Conservation (phyloP, 1,140 invertebrate species). For the Drosophila pseudoananassae region DNA sequence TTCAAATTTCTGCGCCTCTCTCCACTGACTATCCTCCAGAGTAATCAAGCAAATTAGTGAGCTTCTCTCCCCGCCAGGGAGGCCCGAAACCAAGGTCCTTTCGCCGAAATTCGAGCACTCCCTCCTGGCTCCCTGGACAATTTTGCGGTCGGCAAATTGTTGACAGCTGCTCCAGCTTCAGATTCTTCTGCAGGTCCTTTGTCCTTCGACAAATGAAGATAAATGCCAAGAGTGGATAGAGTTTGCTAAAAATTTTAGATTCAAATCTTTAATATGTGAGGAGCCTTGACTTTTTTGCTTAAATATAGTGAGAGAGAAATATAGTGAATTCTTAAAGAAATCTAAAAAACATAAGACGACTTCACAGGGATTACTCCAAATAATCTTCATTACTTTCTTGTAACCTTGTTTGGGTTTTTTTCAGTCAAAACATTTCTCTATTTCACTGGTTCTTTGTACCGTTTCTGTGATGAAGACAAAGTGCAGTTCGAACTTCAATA, state of each 20-base stretch:
- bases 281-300: background rate
- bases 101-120: constrained; percentile 47
- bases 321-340: background rate
- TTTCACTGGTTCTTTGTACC: constrained; percentile 9
- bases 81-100: constrained; percentile 26
- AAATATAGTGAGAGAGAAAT: constrained; percentile 19
- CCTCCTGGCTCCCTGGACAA: constrained; percentile 64
- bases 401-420: background rate
- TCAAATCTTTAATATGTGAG: constrained; percentile 23
- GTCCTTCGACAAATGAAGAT: constrained; percentile 69
- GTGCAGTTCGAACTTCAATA: constrained; percentile 75
- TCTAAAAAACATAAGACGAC: background rate
- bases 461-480: constrained; percentile 75
- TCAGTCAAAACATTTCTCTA: background rate
- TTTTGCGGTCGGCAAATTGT: constrained; percentile 74
- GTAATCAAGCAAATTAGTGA: constrained; percentile 80
- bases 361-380: too few species aligned
- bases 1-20: constrained; percentile 60
- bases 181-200: constrained; percentile 19
- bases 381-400: background rate
- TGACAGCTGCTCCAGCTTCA: constrained; percentile 57
- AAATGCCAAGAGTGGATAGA: constrained; percentile 53
- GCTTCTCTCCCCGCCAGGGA: constrained; percentile 35
- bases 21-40: constrained; percentile 55
- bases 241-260: constrained; percentile 32